A percentile compares a stretch with the other conserved stretches of the same genome.
Evolutionary conservation across 2,113 vertebrate genomes (phyloP).

Genomic region (Thalassarche chlororhynchos): DNA sequence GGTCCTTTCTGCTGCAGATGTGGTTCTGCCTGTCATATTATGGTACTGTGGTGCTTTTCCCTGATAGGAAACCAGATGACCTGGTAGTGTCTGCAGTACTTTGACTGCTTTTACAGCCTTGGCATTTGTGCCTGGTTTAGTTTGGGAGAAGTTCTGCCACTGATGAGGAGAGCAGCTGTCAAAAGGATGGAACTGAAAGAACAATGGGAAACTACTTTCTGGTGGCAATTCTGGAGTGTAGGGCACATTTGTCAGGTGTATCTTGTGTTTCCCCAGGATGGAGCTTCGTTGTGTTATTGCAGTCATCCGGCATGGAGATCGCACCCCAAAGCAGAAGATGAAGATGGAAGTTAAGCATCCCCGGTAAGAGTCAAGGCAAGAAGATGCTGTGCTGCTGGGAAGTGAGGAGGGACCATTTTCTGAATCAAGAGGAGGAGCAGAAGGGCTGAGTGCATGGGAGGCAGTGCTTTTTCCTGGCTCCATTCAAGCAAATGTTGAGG

Average conservation of each 20-base stretch:
- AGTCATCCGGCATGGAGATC: slow-evolving; percentile 94
- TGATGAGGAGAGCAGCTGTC: not conserved
- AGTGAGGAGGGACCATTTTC: not conserved
- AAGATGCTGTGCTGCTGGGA: not conserved
- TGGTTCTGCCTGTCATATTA: not conserved
- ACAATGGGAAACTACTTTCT: not conserved
- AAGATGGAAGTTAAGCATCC: slow-evolving; percentile 98
- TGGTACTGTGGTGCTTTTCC: not conserved
- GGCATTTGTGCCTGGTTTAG: not conserved
- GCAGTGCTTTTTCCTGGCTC: not conserved
- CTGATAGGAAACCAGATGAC: not conserved
- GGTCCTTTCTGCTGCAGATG: not conserved
- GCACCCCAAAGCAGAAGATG: slow-evolving; percentile 99
- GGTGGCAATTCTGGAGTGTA: not conserved
- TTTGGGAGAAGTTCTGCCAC: not conserved
- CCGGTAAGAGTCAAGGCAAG: slow-evolving; percentile 76
- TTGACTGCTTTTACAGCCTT: not conserved
- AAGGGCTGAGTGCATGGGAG: not conserved
- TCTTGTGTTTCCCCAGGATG: slow-evolving; percentile 83
- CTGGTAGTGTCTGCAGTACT: not conserved
- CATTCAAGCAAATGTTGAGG: not conserved
- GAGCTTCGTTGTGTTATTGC: slow-evolving; percentile 97
- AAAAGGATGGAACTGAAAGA: not conserved
- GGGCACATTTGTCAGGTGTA: not conserved
- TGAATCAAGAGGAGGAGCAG: not conserved